Percentiles rank a stretch among this genome's conserved stretches.
These are phyloP conservation scores for Biston stratarius DNA, from an alignment of 2,888 invertebrate species.

Conservation along the genomic window DNA sequence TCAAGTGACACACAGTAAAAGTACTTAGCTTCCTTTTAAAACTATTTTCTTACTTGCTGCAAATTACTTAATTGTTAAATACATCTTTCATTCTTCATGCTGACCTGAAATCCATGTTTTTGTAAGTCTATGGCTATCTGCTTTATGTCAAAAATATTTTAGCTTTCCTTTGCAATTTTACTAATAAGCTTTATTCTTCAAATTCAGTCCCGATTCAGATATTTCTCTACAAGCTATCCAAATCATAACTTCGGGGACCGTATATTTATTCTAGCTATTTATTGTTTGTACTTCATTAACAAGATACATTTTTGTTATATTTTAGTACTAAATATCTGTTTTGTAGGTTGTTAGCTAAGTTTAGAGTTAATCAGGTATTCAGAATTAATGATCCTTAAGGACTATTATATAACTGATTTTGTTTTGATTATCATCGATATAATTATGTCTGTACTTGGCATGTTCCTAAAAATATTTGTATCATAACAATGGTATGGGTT, in stretches of 20 bases:
- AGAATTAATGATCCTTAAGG: constrained; percentile 28
- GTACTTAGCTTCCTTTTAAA: too few relatives aligned
- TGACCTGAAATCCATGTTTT: too few relatives aligned
- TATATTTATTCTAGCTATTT: constrained; percentile 13
- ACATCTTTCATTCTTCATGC: too few relatives aligned
- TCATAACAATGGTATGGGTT: background rate
- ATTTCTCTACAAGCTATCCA: constrained; percentile 9
- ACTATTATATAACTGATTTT: background rate
- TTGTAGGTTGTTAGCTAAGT: constrained; percentile 28
- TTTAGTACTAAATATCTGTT: constrained; percentile 32
- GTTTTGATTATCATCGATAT: too few relatives aligned
- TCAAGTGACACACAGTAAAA: too few relatives aligned
- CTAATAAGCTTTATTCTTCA: background rate
- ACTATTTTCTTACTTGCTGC: too few relatives aligned
- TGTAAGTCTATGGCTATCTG: background rate
- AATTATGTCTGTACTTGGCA: background rate
- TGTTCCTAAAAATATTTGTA: background rate
- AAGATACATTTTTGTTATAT: constrained; percentile 31
- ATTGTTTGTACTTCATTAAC: constrained; percentile 29
- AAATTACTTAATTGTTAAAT: too few relatives aligned
- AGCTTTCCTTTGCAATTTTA: background rate
- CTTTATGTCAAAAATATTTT: background rate
- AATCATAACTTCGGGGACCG: too few relatives aligned
- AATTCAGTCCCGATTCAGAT: background rate
- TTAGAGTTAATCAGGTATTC: constrained; percentile 20